Evolutionary conservation across 2,113 vertebrate species (phyloP).

Genomic region (Propithecus coquereli): DNA sequence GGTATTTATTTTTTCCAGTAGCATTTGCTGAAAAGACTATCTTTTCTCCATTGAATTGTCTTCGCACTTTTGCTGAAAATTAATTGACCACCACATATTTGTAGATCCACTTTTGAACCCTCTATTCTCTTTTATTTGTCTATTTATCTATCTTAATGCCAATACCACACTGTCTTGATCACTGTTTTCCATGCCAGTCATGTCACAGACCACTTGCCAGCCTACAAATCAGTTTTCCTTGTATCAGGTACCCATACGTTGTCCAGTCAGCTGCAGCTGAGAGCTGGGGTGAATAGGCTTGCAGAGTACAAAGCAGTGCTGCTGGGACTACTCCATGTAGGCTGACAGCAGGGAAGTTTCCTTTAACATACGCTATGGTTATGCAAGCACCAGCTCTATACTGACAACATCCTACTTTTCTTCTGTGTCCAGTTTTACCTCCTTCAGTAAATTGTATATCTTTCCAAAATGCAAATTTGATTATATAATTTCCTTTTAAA

Average conservation of each 20-base stretch:
- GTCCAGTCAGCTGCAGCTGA: not conserved
- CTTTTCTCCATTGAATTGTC: not conserved
- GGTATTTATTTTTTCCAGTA: not conserved
- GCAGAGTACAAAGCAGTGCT: not conserved
- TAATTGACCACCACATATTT: not conserved
- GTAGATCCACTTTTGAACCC: not conserved
- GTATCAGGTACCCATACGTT: not conserved
- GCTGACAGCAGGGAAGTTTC: not conserved
- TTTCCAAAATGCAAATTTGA: constrained; percentile 24
- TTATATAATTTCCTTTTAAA: constrained; percentile 10
- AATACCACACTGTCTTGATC: not conserved
- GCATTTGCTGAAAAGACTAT: not conserved
- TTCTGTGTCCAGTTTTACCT: not conserved
- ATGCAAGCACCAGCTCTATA: not conserved
- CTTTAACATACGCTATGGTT: not conserved
- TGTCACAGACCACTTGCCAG: not conserved
- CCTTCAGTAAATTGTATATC: not conserved
- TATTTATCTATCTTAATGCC: not conserved
- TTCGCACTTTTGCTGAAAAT: constrained; percentile 19
- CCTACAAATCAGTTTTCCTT: not conserved
- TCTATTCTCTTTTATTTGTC: not conserved
- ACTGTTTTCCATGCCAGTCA: not conserved
- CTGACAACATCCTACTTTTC: not conserved
- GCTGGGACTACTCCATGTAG: not conserved
- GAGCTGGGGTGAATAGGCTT: not conserved